Evolutionary conservation across 37 sponge, comb jelly and placozoan genomes (phyloP).

Genomic region (Axinella damicornis): DNA sequence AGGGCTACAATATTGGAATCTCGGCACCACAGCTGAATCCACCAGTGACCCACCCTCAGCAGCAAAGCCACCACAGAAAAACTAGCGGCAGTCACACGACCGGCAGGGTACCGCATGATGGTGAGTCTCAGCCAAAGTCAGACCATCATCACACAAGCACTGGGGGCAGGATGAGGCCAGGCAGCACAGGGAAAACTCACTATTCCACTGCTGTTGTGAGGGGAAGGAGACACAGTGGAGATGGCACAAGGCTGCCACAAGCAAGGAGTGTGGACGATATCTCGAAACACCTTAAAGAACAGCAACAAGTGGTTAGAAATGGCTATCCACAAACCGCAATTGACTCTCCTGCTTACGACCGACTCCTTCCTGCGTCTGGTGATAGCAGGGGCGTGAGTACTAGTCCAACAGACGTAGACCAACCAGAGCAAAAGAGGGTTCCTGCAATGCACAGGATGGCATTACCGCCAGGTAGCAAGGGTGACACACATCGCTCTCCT

Average conservation of each 20-base stretch:
- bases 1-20: no score
- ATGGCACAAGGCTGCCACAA: no score
- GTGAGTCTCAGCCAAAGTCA: no score
- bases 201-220: slow-evolving; percentile 16
- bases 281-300: not conserved
- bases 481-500: not conserved
- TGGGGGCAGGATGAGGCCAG: not conserved
- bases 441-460: not conserved
- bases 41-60: no score
- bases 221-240: not conserved
- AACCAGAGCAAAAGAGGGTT: slow-evolving; percentile 26
- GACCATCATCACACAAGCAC: no score
- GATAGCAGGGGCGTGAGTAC: not conserved
- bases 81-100: no score
- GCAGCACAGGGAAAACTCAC: not conserved
- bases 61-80: no score
- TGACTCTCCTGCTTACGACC: not conserved
- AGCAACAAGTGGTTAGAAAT: not conserved
- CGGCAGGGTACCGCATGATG: no score
- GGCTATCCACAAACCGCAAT: not conserved
- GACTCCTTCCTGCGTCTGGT: not conserved
- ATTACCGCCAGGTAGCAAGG: not conserved
- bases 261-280: not conserved
- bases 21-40: no score
- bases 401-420: slow-evolving; percentile 1